Conservation (phyloP, 1,140 invertebrate genomes). For the Caerostris extrusa region DNA sequence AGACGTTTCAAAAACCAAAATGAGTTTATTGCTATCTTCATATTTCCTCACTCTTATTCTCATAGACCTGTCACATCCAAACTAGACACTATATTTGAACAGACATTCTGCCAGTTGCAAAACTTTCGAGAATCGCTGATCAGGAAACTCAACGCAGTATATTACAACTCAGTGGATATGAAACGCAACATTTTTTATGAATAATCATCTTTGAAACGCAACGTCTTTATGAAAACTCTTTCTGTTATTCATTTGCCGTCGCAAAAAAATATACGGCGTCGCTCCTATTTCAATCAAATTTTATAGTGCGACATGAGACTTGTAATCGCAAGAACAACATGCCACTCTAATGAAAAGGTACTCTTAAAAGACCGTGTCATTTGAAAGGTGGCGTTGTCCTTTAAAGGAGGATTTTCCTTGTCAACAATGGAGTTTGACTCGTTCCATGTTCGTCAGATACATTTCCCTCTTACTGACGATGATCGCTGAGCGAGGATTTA, state of each 20-base stretch:
- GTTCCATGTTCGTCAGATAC: not conserved
- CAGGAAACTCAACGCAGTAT: not conserved
- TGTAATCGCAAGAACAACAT: slow-evolving; percentile 16
- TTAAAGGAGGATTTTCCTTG: not conserved
- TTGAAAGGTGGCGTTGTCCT: not conserved
- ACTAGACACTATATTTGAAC: not conserved
- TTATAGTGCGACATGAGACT: not conserved
- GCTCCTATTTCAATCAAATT: too few species aligned
- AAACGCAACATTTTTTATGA: too few species aligned
- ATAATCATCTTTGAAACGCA: too few species aligned
- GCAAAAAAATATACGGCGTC: not conserved
- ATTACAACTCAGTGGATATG: not conserved
- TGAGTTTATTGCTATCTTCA: not conserved
- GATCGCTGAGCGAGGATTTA: not conserved
- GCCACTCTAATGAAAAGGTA: not conserved
- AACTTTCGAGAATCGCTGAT: slow-evolving; percentile 2
- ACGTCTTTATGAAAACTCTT: slow-evolving; percentile 12
- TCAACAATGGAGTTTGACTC: slow-evolving; percentile 19
- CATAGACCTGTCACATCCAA: slow-evolving; percentile 13
- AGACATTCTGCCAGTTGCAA: not conserved
- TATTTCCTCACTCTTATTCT: not conserved
- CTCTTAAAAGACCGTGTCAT: not conserved
- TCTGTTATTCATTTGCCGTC: not conserved
- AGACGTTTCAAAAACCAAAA: not conserved
- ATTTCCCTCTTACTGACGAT: not conserved